Percentiles rank a stretch among this genome's conserved stretches.
Evolutionary conservation across 2,797 vertebrate species (phyloP).

Genomic region (Hypotaenidia philippensis): DNA sequence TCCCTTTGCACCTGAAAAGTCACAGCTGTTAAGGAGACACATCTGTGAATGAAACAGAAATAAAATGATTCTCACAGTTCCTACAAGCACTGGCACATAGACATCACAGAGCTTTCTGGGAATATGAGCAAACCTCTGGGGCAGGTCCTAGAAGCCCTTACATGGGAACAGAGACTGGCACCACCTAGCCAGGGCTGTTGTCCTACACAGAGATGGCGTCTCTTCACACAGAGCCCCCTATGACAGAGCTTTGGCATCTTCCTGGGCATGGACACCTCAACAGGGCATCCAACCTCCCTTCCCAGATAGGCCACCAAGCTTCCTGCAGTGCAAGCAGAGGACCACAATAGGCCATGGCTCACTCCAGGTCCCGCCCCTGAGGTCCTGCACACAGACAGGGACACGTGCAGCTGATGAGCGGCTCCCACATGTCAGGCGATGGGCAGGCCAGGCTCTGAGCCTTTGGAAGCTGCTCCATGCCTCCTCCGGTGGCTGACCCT

Average conservation of each 20-base stretch:
- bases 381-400: neutral
- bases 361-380: neutral
- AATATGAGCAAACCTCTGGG: neutral
- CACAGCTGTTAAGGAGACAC: neutral
- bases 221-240: neutral
- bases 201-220: neutral
- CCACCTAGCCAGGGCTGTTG: neutral
- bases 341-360: accelerated
- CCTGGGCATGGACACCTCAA: neutral
- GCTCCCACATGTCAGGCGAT: accelerated
- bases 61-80: neutral
- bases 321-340: neutral
- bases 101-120: neutral
- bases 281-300: neutral
- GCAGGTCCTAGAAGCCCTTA: neutral
- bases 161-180: neutral
- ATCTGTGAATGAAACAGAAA: neutral
- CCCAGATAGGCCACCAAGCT: neutral
- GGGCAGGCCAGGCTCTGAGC: neutral
- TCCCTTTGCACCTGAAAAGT: neutral
- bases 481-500: accelerated
- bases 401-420: accelerated
- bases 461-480: neutral
- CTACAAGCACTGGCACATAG: neutral
- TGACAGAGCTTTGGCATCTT: neutral